Percentiles rank a stretch among this genome's conserved stretches.
Evolutionary conservation across 1,140 invertebrate genomes (phyloP).

Genomic region (Pseudomyrmex pallidus): DNA sequence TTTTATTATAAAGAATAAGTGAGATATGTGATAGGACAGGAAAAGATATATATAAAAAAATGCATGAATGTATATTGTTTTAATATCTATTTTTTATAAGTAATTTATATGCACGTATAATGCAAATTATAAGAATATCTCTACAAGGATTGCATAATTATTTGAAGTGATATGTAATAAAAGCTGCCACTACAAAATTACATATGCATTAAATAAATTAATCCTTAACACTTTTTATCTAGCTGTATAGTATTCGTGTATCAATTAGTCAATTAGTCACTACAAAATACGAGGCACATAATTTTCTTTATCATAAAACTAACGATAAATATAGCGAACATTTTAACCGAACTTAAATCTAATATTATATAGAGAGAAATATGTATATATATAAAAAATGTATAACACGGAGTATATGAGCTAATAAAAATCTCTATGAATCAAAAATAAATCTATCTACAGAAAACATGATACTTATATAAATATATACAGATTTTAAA

Average conservation of each 20-base stretch:
- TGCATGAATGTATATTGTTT: conserved; percentile 28
- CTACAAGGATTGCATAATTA: conserved; percentile 68
- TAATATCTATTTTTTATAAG: conserved; percentile 69
- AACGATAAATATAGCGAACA: conserved; percentile 66
- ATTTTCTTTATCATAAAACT: conserved; percentile 68
- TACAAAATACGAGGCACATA: conserved; percentile 75
- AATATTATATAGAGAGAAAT: conserved; percentile 46
- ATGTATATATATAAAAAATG: conserved; percentile 71
- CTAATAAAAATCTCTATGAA: conserved; percentile 63
- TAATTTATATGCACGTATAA: conserved; percentile 62
- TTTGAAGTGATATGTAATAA: conserved; percentile 71
- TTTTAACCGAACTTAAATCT: conserved; percentile 61
- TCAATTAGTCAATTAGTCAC: conserved; percentile 56
- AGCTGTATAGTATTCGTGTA: conserved; percentile 54
- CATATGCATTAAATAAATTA: conserved; percentile 77
- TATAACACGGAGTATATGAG: conserved; percentile 53
- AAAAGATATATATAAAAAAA: not conserved
- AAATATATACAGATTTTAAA: conserved; percentile 61
- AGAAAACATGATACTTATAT: conserved; percentile 57
- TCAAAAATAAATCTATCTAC: conserved; percentile 74
- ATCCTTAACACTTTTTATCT: conserved; percentile 68
- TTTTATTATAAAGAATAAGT: not conserved
- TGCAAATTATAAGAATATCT: conserved; percentile 62
- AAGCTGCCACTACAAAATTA: conserved; percentile 75
- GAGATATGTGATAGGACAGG: not conserved